These are phyloP conservation scores for Rhopilema esculentum DNA, from an alignment of 30 jellyfish, hydroid and myxozoan genomes.

Conservation along the genomic window DNA sequence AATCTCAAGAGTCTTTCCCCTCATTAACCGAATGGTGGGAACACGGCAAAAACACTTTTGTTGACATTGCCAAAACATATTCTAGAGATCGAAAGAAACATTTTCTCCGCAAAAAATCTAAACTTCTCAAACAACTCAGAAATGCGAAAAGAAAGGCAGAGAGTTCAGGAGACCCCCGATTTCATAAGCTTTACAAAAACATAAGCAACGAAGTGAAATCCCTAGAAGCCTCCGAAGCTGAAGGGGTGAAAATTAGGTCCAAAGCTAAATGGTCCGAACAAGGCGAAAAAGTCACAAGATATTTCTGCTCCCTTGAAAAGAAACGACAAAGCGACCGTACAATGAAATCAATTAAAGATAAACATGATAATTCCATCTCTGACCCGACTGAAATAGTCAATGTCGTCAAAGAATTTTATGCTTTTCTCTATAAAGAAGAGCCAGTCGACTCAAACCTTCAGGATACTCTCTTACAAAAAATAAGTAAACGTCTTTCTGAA, in stretches of 20 bases:
- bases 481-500: neutral
- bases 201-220: constrained; percentile 1
- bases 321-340: constrained; percentile 7
- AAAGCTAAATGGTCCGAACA: constrained; percentile 31
- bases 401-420: constrained; percentile 16
- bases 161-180: neutral
- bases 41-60: neutral
- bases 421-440: constrained; percentile 13
- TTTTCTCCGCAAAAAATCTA: neutral
- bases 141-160: constrained; percentile 28
- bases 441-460: constrained; percentile 3
- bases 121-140: constrained; percentile 1
- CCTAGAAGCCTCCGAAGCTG: constrained; percentile 2
- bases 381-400: constrained; percentile 4
- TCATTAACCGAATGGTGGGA: constrained; percentile 13
- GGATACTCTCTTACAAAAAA: neutral
- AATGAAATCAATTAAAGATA: constrained; percentile 3
- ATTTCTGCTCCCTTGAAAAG: constrained; percentile 29
- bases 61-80: neutral
- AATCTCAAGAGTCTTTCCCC: neutral
- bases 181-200: neutral
- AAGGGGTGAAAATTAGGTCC: neutral
- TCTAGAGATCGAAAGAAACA: neutral
- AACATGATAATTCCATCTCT: neutral
- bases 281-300: constrained; percentile 32